These are phyloP conservation scores for Acanthurus tractus DNA, from an alignment of 2,797 vertebrate species.

Conservation along the genomic window DNA sequence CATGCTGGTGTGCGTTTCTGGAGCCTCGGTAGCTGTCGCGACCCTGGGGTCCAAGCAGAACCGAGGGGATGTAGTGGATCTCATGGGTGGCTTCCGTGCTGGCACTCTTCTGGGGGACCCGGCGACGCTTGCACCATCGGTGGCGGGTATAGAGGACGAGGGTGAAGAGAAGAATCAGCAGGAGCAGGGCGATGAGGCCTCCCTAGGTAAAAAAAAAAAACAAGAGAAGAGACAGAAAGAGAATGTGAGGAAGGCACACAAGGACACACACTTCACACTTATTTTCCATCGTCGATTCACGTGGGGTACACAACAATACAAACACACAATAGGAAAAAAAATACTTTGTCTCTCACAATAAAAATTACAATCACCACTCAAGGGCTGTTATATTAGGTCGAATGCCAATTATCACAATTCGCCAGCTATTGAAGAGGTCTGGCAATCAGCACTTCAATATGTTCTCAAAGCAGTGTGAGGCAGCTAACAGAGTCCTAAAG, in stretches of 20 bases:
- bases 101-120: conserved; percentile 96
- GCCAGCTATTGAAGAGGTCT: conserved; percentile 40
- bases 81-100: conserved; percentile 98
- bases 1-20: conserved; percentile 87
- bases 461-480: conserved; percentile 28
- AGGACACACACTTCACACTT: background rate
- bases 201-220: conserved; percentile 82
- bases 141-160: conserved; percentile 95
- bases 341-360: conserved; percentile 25
- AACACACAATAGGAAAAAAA: conserved; percentile 8
- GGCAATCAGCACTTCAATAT: conserved; percentile 43
- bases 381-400: conserved; percentile 33
- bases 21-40: conserved; percentile 92
- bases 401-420: conserved; percentile 59
- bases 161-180: conserved; percentile 96
- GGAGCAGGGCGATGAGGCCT: conserved; percentile 94
- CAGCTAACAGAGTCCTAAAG: conserved; percentile 9
- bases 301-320: background rate
- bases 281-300: conserved; percentile 11
- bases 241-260: conserved; percentile 4
- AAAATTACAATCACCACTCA: conserved; percentile 35
- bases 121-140: conserved; percentile 94
- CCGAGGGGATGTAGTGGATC: conserved; percentile 99
- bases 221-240: conserved; percentile 6
- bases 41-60: conserved; percentile 94